phyloP scores from a whole-genome alignment of 1,140 invertebrate species.

The Ostrea denselamellosa region DNA sequence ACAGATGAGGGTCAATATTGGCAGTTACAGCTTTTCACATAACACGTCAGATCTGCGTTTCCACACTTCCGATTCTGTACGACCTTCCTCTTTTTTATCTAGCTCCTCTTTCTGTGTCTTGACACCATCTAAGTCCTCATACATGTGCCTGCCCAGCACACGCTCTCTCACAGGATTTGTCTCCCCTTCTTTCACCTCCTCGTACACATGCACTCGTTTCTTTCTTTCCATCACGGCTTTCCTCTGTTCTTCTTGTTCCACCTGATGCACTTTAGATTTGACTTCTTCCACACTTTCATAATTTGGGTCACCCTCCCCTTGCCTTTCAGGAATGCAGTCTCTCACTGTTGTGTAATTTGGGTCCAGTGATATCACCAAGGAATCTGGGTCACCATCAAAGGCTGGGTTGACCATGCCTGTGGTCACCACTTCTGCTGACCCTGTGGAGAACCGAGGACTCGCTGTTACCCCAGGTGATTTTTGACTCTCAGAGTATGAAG shows the following conservation, averaged over 20 bases:
- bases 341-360: constrained; percentile 67
- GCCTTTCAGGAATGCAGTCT: constrained; percentile 61
- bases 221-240: constrained; percentile 48
- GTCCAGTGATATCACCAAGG: constrained; percentile 56
- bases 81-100: constrained; percentile 24
- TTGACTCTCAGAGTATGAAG: constrained; percentile 51
- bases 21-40: constrained; percentile 38
- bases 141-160: constrained; percentile 64
- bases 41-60: constrained; percentile 49
- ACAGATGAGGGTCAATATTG: neutral
- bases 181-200: constrained; percentile 56
- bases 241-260: constrained; percentile 42
- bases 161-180: constrained; percentile 55
- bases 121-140: constrained; percentile 67
- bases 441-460: neutral
- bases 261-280: constrained; percentile 55
- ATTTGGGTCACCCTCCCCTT: constrained; percentile 67
- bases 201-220: constrained; percentile 58
- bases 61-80: constrained; percentile 42
- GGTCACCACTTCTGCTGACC: neutral
- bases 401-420: constrained; percentile 33
- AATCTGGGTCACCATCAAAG: constrained; percentile 51
- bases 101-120: constrained; percentile 50
- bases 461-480: constrained; percentile 35
- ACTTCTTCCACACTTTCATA: constrained; percentile 72